These are phyloP conservation scores for Hypsibius dujardini DNA, from an alignment of 1,140 invertebrate genomes.

Conservation along the genomic window DNA sequence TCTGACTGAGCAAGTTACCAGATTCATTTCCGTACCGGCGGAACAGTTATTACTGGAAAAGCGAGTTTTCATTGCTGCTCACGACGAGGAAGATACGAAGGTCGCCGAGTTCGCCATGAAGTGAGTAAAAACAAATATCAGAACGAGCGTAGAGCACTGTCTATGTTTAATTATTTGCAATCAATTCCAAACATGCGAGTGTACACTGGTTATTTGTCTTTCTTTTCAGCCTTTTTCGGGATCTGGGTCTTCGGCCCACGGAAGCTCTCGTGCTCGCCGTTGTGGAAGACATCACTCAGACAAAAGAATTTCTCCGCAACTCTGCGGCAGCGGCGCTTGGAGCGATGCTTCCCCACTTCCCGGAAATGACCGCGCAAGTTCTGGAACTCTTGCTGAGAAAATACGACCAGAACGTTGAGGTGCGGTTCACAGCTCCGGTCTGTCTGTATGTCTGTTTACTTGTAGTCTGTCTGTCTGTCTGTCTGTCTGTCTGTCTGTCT, in stretches of 20 bases:
- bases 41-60: background rate
- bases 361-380: constrained; percentile 38
- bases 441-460: no score
- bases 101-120: background rate
- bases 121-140: background rate
- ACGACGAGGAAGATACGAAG: constrained; percentile 4
- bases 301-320: constrained; percentile 55
- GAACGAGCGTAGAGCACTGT: no score
- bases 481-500: constrained; percentile 2
- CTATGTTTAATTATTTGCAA: no score
- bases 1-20: background rate
- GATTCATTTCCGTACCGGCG: background rate
- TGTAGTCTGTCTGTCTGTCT: no score
- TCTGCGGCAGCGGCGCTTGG: constrained; percentile 57
- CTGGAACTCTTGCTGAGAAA: constrained; percentile 48
- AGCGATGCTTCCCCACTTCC: constrained; percentile 42
- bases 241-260: constrained; percentile 40
- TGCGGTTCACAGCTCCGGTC: no score
- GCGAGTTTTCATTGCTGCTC: background rate
- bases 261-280: constrained; percentile 36
- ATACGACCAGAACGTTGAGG: constrained; percentile 55
- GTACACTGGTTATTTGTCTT: background rate
- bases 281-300: constrained; percentile 55
- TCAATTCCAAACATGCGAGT: background rate
- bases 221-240: constrained; percentile 42